Evolutionary conservation across 2,113 vertebrate genomes (phyloP).

Genomic region (Aspidoscelis tigris): DNA sequence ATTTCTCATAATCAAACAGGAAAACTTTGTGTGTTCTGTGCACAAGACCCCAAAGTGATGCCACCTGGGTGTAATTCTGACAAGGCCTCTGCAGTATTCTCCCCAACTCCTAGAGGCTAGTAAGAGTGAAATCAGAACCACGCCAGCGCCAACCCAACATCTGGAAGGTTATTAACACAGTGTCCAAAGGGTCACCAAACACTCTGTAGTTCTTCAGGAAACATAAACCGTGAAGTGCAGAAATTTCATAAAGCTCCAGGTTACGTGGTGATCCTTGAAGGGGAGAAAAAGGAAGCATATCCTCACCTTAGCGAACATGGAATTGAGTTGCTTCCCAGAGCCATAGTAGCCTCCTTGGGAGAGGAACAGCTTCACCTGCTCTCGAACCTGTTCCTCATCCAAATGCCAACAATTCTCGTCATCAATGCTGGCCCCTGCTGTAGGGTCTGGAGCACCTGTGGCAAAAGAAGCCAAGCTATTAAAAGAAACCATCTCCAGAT

Average conservation of each 20-base stretch:
- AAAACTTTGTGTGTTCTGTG: too few relatives aligned
- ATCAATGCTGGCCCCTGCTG: constrained; percentile 95
- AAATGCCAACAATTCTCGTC: constrained; percentile 99
- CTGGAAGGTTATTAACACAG: neutral
- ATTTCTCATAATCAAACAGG: too few relatives aligned
- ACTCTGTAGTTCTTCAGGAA: neutral
- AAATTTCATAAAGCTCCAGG: accelerated
- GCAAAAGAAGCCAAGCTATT: constrained; percentile 24
- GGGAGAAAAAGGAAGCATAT: constrained; percentile 18
- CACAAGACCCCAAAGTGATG: too few relatives aligned
- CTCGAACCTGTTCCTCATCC: constrained; percentile 96
- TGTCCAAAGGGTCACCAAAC: neutral
- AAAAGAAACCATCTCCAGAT: neutral
- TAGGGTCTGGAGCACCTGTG: constrained; percentile 94
- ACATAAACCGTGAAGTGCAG: constrained; percentile 20
- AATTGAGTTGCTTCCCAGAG: constrained; percentile 98
- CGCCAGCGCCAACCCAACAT: neutral
- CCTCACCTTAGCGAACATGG: constrained; percentile 99
- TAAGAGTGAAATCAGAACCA: neutral
- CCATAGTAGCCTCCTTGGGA: constrained; percentile 98
- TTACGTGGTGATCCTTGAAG: accelerated
- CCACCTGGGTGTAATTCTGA: neutral
- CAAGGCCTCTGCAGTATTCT: neutral
- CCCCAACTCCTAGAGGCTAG: neutral
- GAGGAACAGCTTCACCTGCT: constrained; percentile 98